Conservation (phyloP, 1,140 invertebrate genomes). For the Caerostris darwini region DNA sequence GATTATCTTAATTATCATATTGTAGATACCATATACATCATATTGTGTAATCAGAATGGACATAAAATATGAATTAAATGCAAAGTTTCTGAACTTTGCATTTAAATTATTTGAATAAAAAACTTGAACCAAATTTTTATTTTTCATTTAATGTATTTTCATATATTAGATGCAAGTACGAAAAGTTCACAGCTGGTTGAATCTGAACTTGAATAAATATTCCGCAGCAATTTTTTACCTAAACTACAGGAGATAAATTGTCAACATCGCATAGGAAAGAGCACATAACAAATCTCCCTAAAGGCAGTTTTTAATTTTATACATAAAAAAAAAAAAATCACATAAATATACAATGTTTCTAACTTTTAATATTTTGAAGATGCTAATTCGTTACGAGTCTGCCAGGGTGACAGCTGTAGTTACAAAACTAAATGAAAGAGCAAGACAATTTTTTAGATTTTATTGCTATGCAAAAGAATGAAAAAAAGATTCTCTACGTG, state of each 20-base stretch:
- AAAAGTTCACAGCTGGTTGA: no score
- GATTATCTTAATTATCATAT: no score
- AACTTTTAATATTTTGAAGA: not conserved
- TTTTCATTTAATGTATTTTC: no score
- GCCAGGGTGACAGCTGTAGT: not conserved
- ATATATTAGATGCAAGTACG: no score
- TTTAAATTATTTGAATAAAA: no score
- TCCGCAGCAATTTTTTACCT: not conserved
- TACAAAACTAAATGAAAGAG: not conserved
- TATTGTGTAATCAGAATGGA: no score
- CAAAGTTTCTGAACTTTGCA: no score
- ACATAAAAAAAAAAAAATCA: no score
- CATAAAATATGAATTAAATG: no score
- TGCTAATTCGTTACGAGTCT: slow-evolving; percentile 5
- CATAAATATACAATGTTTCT: slow-evolving; percentile 7
- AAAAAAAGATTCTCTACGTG: not conserved
- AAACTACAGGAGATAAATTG: not conserved
- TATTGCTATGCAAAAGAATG: not conserved
- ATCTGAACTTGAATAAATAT: no score
- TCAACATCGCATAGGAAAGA: not conserved
- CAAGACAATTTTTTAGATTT: not conserved
- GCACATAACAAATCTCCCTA: not conserved
- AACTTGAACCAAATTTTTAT: no score
- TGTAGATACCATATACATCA: no score
- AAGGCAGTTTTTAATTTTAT: not conserved